Evolutionary conservation across 2,113 vertebrate species (phyloP).

Genomic region (Myotis yumanensis): DNA sequence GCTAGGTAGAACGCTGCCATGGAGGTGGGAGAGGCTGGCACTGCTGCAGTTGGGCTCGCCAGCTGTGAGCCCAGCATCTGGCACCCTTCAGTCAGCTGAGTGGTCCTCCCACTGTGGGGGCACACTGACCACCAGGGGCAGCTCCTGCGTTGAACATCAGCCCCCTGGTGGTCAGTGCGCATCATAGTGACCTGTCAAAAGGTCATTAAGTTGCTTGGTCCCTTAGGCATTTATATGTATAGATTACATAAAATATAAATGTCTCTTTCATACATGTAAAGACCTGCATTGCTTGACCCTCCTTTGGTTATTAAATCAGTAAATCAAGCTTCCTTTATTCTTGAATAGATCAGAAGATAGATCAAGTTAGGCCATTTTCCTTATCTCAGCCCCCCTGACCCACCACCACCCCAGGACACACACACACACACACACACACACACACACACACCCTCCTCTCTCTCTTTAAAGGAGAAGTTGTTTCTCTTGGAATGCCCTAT

Average conservation of each 20-base stretch:
- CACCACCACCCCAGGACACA: neutral
- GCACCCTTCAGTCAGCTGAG: too few relatives aligned
- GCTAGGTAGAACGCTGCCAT: too few relatives aligned
- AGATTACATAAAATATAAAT: slow-evolving; percentile 29
- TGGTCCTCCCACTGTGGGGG: too few relatives aligned
- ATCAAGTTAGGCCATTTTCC: neutral
- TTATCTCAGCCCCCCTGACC: neutral
- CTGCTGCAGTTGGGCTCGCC: too few relatives aligned
- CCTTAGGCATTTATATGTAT: too few relatives aligned
- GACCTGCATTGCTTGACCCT: neutral
- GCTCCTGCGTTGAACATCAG: too few relatives aligned
- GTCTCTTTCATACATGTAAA: neutral
- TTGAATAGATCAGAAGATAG: neutral
- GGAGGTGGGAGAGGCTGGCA: too few relatives aligned
- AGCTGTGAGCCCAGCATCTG: too few relatives aligned
- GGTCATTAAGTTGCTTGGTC: too few relatives aligned
- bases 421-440: neutral
- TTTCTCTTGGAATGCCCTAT: neutral
- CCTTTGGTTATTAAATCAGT: neutral
- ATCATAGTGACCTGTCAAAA: too few relatives aligned
- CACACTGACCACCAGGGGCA: too few relatives aligned
- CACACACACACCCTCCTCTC: neutral
- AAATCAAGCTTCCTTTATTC: neutral
- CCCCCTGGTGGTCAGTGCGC: too few relatives aligned
- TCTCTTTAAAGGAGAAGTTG: neutral